A percentile compares a stretch with the other conserved stretches of the same genome.
These are phyloP conservation scores for Actinostola sp. DNA, from an alignment of 92 coral and sea anemone genomes.

Conservation along the genomic window DNA sequence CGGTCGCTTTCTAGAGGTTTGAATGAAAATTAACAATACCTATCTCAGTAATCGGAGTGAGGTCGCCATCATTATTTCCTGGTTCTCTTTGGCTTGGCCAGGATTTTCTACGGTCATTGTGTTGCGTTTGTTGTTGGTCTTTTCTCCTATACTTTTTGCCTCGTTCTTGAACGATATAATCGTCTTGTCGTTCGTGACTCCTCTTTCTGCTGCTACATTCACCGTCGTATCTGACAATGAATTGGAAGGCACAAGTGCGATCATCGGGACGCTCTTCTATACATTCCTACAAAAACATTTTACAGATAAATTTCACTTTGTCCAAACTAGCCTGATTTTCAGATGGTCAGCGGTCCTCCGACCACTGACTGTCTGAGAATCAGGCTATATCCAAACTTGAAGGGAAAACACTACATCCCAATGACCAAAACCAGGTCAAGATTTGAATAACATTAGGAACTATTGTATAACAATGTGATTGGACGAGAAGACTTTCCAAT, in stretches of 20 bases:
- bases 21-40: not conserved
- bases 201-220: not conserved
- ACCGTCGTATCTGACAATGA: constrained; percentile 54
- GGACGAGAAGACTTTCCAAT: no score
- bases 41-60: not conserved
- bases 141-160: not conserved
- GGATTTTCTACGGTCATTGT: not conserved
- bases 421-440: no score
- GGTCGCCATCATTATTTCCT: no score
- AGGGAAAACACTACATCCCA: no score
- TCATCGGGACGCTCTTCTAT: constrained; percentile 23
- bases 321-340: no score
- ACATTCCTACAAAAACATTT: constrained; percentile 38
- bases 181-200: constrained; percentile 1
- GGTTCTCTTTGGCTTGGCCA: constrained; percentile 4
- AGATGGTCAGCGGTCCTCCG: no score
- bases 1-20: no score
- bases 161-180: not conserved
- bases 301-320: no score
- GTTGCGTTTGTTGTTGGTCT: not conserved
- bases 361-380: no score
- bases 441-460: no score
- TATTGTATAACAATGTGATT: no score
- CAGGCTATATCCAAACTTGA: no score
- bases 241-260: constrained; percentile 18